Conservation (phyloP, 2,797 vertebrate species). For the Lerista edwardsae region DNA sequence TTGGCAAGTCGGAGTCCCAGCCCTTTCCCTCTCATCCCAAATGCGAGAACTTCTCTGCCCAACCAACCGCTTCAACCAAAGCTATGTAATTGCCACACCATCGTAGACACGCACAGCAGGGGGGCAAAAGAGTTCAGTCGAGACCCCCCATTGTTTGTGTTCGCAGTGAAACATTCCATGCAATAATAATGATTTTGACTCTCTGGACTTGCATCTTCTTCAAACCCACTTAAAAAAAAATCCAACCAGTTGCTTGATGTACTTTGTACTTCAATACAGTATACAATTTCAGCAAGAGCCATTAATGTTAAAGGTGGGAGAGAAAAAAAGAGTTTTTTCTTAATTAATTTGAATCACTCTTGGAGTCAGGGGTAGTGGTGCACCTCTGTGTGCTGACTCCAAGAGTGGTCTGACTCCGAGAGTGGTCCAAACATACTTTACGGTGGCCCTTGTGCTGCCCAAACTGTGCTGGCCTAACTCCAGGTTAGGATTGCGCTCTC, state of each 20-base stretch:
- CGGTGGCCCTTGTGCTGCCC: too few relatives aligned
- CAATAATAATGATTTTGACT: slow-evolving; percentile 75
- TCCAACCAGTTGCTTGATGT: slow-evolving; percentile 61
- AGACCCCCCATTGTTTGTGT: slow-evolving; percentile 69
- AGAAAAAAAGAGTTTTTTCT: slow-evolving; percentile 19
- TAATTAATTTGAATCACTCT: too few relatives aligned
- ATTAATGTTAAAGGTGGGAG: slow-evolving; percentile 23
- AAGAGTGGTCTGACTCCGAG: too few relatives aligned
- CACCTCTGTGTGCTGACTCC: too few relatives aligned
- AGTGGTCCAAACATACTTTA: too few relatives aligned
- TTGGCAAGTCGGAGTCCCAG: slow-evolving; percentile 49
- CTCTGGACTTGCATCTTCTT: slow-evolving; percentile 47
- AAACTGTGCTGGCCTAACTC: too few relatives aligned
- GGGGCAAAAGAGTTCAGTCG: slow-evolving; percentile 65
- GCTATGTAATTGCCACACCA: slow-evolving; percentile 67
- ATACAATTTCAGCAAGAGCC: slow-evolving; percentile 50
- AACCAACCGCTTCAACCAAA: slow-evolving; percentile 55
- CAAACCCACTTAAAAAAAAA: slow-evolving; percentile 21
- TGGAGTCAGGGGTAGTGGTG: too few relatives aligned
- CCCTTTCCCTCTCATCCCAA: not conserved
- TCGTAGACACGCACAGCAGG: slow-evolving; percentile 64
- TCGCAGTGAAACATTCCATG: slow-evolving; percentile 71
- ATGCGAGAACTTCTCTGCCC: slow-evolving; percentile 58
- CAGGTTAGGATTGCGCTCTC: too few relatives aligned
- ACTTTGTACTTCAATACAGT: slow-evolving; percentile 61